These are phyloP conservation scores for Ectropis grisescens DNA, from an alignment of 1,140 invertebrate species.

Conservation along the genomic window DNA sequence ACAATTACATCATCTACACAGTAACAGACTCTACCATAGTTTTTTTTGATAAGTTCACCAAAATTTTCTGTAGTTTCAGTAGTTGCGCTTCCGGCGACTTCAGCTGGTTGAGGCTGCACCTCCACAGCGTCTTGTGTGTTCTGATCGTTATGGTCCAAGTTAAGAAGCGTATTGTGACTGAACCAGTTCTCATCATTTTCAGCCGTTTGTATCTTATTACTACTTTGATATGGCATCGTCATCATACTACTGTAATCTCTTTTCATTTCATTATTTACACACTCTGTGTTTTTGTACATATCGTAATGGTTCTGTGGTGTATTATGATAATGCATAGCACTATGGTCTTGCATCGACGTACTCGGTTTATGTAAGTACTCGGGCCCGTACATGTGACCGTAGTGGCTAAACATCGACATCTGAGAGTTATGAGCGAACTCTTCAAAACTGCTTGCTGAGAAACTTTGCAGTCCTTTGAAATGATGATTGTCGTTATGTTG, in stretches of 20 bases:
- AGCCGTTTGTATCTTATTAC: conserved; percentile 74
- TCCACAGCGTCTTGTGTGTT: conserved; percentile 77
- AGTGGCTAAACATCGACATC: conserved; percentile 70
- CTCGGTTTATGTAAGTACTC: conserved; percentile 56
- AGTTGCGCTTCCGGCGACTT: conserved; percentile 21
- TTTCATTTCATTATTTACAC: conserved; percentile 53
- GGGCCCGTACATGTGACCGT: conserved; percentile 63
- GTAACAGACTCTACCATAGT: conserved; percentile 92
- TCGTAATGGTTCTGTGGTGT: conserved; percentile 51
- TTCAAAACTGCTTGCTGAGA: conserved; percentile 67
- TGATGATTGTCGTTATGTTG: conserved; percentile 40
- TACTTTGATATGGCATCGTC: conserved; percentile 70
- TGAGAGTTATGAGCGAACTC: conserved; percentile 71
- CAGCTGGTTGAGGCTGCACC: conserved; percentile 63
- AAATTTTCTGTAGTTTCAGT: conserved; percentile 79
- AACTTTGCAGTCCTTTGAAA: conserved; percentile 58
- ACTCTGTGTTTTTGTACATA: conserved; percentile 50
- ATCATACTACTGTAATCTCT: conserved; percentile 72
- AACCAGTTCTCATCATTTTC: conserved; percentile 64
- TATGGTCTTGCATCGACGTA: conserved; percentile 39
- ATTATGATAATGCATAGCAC: conserved; percentile 35
- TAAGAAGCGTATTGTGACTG: conserved; percentile 53
- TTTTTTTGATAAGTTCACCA: conserved; percentile 93
- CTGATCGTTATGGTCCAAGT: conserved; percentile 48
- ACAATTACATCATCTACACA: conserved; percentile 73